Evolutionary conservation across 2,113 vertebrate species (phyloP), one percentile per base, ranked within the genome.

Genomic region (Thunnus maccoyii): DNA sequence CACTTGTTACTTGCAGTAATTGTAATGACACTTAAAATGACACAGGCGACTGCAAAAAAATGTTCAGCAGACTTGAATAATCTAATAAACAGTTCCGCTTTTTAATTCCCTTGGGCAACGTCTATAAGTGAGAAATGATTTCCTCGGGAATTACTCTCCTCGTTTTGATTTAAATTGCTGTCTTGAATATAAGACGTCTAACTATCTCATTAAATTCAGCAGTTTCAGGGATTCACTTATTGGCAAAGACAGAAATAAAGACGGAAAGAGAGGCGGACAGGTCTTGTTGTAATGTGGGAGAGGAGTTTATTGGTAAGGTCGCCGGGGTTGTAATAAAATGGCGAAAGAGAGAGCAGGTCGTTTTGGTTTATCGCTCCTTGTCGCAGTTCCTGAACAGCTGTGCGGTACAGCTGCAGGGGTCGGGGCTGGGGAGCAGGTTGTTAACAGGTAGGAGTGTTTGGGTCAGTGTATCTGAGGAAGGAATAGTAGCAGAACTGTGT

Each of bases 341-440:
- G 68, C 15, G 17, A 55, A 36, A 72, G 32, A 27, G 20, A 70
- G 32, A 72, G 47, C 51, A 57, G 17, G 62, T 78, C 6, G 4
- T 77, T 68, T 7, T n/a, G 18, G 62, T 79, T 76, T 66, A 81
- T 63, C 1, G 47, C 15, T 75, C 9, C 61, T 22, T 7, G 48
- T 68, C 4, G 11, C 15, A 78, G 41, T 18, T 5, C 27, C 62
- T 27, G 36, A 71, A 76, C 82, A 85, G 65, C 44, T 83, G 64
- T 58, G 76, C 44, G 67, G 27, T 57, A 51, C 77, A 84, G 81
- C 78, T 79, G 78, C 32, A 32, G 18, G 14, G 17, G 8, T 18
- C 3, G 10, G 32, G n/a, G 44, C 52, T 72, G 52, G 66, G 10
- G 32, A 27, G 30, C 52, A 76, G 52, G 66, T 65, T 77, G 27